A percentile compares a stretch with the other conserved stretches of the same genome.
Conservation (phyloP, 1,140 invertebrate species). For the Pygmarrhopalites habei region DNA sequence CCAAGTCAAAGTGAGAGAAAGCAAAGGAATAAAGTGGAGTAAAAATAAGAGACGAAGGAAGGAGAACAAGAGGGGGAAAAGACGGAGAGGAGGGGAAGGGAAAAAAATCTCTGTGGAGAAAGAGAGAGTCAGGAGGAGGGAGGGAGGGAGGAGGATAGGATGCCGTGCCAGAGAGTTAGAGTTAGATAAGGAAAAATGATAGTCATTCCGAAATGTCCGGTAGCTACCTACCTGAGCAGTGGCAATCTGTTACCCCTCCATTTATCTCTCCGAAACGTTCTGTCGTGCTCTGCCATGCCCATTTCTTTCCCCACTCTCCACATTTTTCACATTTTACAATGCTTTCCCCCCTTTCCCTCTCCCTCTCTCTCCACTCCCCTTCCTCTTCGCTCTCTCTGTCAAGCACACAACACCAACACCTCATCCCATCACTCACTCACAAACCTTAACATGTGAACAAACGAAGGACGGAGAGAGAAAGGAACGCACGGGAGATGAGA, state of each 20-base stretch:
- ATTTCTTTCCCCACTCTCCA: conserved; percentile 16
- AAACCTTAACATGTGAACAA: too few relatives aligned
- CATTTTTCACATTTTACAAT: conserved; percentile 37
- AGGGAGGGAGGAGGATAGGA: neutral
- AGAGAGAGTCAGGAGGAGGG: neutral
- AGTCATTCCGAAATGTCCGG: conserved; percentile 38
- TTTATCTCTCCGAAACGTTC: conserved; percentile 43
- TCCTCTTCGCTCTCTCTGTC: conserved; percentile 8
- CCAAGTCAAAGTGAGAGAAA: too few relatives aligned
- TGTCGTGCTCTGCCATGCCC: conserved; percentile 26
- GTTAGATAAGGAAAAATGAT: conserved; percentile 41
- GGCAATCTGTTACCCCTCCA: conserved; percentile 40
- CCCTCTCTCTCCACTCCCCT: neutral
- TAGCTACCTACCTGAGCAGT: conserved; percentile 9
- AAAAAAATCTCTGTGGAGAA: neutral
- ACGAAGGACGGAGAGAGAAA: too few relatives aligned
- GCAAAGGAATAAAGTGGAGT: conserved; percentile 2
- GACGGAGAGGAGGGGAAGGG: neutral
- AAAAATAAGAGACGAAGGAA: conserved; percentile 9
- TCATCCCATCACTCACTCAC: conserved; percentile 14
- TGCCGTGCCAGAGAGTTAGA: conserved; percentile 9
- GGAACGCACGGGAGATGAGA: too few relatives aligned
- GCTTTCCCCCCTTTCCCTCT: conserved; percentile 13
- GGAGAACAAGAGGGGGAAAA: conserved; percentile 5
- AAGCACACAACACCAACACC: neutral